Conservation (phyloP, 2,113 vertebrate genomes). For the Crocuta crocuta region DNA sequence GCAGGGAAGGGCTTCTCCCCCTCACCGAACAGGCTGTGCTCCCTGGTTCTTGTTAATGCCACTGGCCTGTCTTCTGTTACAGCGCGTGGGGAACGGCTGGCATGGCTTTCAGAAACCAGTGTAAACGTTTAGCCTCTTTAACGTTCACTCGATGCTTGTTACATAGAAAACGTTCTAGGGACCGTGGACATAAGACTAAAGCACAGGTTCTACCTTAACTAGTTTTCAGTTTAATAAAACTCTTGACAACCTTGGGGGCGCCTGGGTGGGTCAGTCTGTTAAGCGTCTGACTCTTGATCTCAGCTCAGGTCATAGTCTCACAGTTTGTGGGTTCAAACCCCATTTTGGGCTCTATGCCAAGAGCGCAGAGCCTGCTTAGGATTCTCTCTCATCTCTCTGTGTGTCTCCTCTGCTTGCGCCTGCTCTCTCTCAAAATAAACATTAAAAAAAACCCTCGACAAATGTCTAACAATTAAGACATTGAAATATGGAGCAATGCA, state of each 20-base stretch:
- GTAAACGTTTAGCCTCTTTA: not conserved
- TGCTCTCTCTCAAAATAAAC: too few species aligned
- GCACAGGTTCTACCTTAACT: too few species aligned
- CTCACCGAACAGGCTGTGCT: accelerated
- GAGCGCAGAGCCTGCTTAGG: too few species aligned
- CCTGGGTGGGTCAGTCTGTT: too few species aligned
- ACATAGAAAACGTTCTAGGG: not conserved
- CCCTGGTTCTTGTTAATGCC: accelerated
- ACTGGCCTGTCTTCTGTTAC: accelerated
- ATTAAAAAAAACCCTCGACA: not conserved
- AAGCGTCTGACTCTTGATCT: too few species aligned
- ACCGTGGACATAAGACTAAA: not conserved
- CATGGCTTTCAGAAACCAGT: too few species aligned
- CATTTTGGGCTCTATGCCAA: too few species aligned
- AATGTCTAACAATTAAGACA: not conserved
- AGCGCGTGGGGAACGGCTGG: too few species aligned
- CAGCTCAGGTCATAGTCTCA: too few species aligned
- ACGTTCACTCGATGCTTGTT: accelerated
- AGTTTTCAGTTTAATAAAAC: not conserved
- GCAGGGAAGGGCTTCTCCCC: not conserved
- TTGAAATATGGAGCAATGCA: not conserved
- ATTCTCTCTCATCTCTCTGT: too few species aligned
- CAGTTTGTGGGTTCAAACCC: too few species aligned
- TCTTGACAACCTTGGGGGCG: not conserved
- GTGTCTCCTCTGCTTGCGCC: too few species aligned